Evolutionary conservation across 2,797 vertebrate genomes (phyloP).

Genomic region (Falco peregrinus): DNA sequence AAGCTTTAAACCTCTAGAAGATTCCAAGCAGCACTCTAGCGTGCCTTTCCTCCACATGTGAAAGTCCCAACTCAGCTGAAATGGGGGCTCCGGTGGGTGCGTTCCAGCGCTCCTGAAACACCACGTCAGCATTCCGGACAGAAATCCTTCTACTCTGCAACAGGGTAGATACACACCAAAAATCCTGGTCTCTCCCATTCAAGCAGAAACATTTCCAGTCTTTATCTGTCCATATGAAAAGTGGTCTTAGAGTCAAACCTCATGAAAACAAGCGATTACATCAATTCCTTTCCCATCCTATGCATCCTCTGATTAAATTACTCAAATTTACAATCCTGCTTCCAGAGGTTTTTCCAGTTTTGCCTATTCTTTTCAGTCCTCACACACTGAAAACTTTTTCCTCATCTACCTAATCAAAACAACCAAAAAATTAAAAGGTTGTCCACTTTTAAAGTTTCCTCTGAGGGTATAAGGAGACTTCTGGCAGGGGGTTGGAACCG

Average conservation of each 20-base stretch:
- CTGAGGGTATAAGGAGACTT: neutral
- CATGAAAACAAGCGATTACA: neutral
- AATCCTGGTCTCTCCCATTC: neutral
- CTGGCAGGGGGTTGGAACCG: too few relatives aligned
- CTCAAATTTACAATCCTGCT: neutral
- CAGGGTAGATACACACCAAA: too few relatives aligned
- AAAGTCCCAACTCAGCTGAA: neutral
- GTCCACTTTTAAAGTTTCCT: neutral
- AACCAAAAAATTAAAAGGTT: neutral
- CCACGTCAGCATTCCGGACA: neutral
- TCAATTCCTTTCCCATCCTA: neutral
- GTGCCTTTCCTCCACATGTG: neutral
- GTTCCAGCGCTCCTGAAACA: neutral
- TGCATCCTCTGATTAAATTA: neutral
- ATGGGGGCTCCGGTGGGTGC: neutral
- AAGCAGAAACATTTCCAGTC: neutral
- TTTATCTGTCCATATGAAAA: neutral
- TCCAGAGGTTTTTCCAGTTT: neutral
- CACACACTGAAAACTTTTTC: fast-evolving
- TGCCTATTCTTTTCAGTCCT: neutral
- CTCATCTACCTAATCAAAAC: neutral
- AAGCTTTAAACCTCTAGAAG: neutral
- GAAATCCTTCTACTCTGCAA: neutral
- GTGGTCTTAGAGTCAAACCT: neutral
- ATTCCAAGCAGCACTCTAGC: neutral